These are phyloP conservation scores for Cataglyphis cursor DNA, from an alignment of 2,888 invertebrate genomes.

Conservation along the genomic window DNA sequence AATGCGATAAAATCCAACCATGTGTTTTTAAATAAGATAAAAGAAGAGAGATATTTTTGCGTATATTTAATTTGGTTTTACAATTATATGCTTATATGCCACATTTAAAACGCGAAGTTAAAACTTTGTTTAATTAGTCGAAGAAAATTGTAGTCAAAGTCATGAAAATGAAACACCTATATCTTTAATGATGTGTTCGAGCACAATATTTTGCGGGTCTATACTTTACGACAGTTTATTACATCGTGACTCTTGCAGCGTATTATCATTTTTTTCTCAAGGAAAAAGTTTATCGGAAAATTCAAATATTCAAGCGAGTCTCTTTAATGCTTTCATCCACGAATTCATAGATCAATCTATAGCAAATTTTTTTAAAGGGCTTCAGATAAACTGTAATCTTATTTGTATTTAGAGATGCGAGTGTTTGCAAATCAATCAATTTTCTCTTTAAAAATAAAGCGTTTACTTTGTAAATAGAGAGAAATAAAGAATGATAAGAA, in stretches of 20 bases:
- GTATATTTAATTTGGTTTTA: constrained; percentile 12
- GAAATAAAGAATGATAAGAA: background rate
- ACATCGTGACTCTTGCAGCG: background rate
- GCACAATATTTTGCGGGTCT: background rate
- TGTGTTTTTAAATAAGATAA: background rate
- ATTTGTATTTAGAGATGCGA: background rate
- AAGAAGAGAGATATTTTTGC: constrained; percentile 11
- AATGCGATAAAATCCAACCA: background rate
- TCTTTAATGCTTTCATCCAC: background rate
- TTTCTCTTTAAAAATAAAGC: background rate
- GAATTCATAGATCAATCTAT: background rate
- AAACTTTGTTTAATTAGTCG: background rate
- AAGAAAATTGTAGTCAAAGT: background rate
- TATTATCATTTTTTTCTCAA: background rate
- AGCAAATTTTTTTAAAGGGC: background rate
- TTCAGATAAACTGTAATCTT: background rate
- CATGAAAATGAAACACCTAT: background rate
- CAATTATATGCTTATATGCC: background rate
- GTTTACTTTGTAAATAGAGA: background rate
- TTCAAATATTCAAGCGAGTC: background rate
- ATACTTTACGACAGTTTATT: background rate
- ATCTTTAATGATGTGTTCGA: background rate
- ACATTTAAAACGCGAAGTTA: background rate
- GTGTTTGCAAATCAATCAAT: background rate
- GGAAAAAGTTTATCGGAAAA: background rate